phyloP scores from a whole-genome alignment of 2,888 invertebrate genomes.

The Protophormia terraenovae region DNA sequence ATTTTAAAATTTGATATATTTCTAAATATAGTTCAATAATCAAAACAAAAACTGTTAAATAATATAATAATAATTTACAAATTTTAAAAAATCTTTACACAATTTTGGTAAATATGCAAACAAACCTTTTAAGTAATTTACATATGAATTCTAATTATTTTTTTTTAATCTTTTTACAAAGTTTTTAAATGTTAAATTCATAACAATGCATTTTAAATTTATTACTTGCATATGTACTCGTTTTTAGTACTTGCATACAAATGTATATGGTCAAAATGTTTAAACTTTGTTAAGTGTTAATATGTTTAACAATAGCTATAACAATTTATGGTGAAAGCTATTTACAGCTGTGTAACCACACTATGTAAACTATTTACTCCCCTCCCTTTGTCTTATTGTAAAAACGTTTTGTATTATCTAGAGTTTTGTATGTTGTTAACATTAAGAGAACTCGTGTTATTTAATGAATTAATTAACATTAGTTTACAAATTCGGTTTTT shows the following conservation, averaged over 20 bases:
- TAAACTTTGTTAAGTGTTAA: conserved; percentile 35
- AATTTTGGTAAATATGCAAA: not conserved
- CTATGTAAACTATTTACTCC: no score
- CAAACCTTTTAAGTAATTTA: conserved; percentile 10
- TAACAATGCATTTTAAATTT: conserved; percentile 35
- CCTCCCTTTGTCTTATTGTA: no score
- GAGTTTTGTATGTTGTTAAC: conserved; percentile 36
- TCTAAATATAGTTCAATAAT: no score
- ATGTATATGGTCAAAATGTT: not conserved
- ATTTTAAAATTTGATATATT: no score
- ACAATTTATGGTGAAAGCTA: conserved; percentile 59
- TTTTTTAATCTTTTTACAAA: no score
- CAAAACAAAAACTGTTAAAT: no score
- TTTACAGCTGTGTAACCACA: conserved; percentile 26
- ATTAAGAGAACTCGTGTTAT: conserved; percentile 48
- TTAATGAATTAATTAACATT: conserved; percentile 57
- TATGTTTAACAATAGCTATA: conserved; percentile 39
- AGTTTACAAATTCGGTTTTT: conserved; percentile 7
- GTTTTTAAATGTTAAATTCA: conserved; percentile 37
- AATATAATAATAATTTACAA: no score
- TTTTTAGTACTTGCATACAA: not conserved
- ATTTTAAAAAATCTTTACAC: no score
- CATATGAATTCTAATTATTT: conserved; percentile 44
- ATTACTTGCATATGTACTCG: not conserved
- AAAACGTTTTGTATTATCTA: conserved; percentile 51